Base-by-base conservation (phyloP, 1,140 invertebrate species). In the Cydia pomonella region DNA sequence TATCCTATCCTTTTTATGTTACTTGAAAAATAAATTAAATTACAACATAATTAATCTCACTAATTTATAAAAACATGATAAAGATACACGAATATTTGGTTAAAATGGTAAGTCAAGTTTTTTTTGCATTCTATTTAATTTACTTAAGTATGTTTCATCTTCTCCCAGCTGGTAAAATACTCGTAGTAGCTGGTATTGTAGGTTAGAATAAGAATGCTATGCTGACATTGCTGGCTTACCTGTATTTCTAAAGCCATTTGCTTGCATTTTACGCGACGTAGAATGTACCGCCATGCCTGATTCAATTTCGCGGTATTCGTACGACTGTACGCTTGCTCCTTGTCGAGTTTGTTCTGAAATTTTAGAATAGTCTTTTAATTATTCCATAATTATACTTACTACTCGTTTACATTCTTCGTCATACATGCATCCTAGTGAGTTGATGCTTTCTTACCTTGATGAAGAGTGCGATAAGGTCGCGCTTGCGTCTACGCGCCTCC, bases 231-330 rank as follows among this genome's bases (percentile, higher is more conserved):
- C 29, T 41, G 12, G 12, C 13, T 23, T 88, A 95, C 95, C 85
- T 95, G 90, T 5, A 97, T 94, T 72, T 96, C 94, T 12, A 95
- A 87, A 33, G 95, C 94, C 85, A 97, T 93, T 83, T 97, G 95
- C 62, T 95, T 95, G 77, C 95, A 95, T 93, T 97, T 97, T 63
- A 96, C 94, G 89, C 95, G 94, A 6, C 97, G 93, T 71, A 97
- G 90, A 76, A 96, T 94, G 62, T 95, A 95, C 73, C 97, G 94
- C 97, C 97, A 97, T 85, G 96, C 95, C 90, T 97, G 96, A 84
- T 97, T 97, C 21, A 97, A 96, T 92, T 97, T 97, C 0, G 96
- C 96, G 76, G 95, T 95, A 85, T 97, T 97, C 38, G 97, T 91
- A 73, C 96, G 94, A 1, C 95, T 94, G 87, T 96, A 97, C 6